Percentiles rank a stretch among this genome's conserved stretches.
Conservation (phyloP, 2,113 vertebrate genomes). For the Labrus mixtus region DNA sequence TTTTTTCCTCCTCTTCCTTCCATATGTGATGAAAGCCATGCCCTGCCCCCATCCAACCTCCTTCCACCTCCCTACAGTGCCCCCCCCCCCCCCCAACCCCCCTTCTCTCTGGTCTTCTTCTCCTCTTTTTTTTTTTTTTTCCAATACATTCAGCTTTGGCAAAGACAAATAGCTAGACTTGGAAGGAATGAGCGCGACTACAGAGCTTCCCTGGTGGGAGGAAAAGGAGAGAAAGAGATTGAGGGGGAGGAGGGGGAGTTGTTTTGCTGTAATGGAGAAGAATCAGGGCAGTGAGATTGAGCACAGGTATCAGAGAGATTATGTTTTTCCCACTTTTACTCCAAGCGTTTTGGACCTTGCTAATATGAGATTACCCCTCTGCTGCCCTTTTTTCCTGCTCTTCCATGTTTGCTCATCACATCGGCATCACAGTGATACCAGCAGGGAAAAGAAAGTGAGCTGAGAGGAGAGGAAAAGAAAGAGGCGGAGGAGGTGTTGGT, state of each 20-base stretch:
- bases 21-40: conserved; percentile 69
- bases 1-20: conserved; percentile 1
- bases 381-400: conserved; percentile 4
- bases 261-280: conserved; percentile 44
- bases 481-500: neutral
- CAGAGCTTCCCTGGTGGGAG: conserved; percentile 25
- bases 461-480: conserved; percentile 2
- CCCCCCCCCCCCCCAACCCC: conserved; percentile 6
- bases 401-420: conserved; percentile 19
- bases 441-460: conserved; percentile 12
- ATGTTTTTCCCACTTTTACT: neutral
- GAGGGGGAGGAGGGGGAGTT: neutral
- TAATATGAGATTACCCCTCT: neutral
- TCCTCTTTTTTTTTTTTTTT: conserved; percentile 1
- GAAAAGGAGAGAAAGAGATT: neutral
- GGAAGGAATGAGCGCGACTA: conserved; percentile 35
- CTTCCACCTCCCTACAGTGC: conserved; percentile 31
- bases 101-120: neutral
- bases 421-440: conserved; percentile 19
- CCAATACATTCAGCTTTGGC: conserved; percentile 24
- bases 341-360: neutral
- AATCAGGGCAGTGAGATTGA: conserved; percentile 1
- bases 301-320: conserved; percentile 13
- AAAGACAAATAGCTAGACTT: conserved; percentile 32
- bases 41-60: conserved; percentile 70